Conservation (phyloP, 2,888 invertebrate species). For the Ennomos quercinarius region DNA sequence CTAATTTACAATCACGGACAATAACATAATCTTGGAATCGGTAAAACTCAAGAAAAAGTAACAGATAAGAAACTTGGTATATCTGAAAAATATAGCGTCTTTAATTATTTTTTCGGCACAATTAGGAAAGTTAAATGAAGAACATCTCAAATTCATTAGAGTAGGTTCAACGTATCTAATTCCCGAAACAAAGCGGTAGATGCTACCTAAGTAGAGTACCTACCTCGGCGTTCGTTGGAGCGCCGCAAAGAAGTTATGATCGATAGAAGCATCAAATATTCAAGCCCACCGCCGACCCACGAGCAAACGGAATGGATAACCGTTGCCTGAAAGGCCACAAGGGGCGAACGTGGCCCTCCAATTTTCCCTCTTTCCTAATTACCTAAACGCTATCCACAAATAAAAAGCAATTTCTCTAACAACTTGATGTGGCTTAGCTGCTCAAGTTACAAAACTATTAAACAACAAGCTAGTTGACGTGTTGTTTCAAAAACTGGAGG, state of each 20-base stretch:
- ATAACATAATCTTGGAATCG: too few species aligned
- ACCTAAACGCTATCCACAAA: slow-evolving; percentile 56
- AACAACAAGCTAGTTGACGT: slow-evolving; percentile 16
- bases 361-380: slow-evolving; percentile 64
- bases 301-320: slow-evolving; percentile 76
- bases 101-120: neutral
- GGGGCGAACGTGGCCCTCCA: slow-evolving; percentile 60
- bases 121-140: neutral
- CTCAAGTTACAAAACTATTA: slow-evolving; percentile 39
- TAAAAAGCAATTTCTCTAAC: slow-evolving; percentile 42
- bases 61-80: too few species aligned
- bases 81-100: neutral
- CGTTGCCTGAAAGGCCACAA: slow-evolving; percentile 76
- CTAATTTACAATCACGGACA: too few species aligned
- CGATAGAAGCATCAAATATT: slow-evolving; percentile 83
- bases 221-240: slow-evolving; percentile 40
- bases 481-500: too few species aligned
- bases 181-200: slow-evolving; percentile 12
- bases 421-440: slow-evolving; percentile 39
- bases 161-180: slow-evolving; percentile 2
- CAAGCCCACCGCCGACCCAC: slow-evolving; percentile 66
- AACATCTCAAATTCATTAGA: slow-evolving; percentile 25
- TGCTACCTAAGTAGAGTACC: slow-evolving; percentile 11
- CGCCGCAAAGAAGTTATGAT: slow-evolving; percentile 79
- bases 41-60: too few species aligned